Evolutionary conservation across 2,113 vertebrate species (phyloP).

Genomic region (Physeter macrocephalus): DNA sequence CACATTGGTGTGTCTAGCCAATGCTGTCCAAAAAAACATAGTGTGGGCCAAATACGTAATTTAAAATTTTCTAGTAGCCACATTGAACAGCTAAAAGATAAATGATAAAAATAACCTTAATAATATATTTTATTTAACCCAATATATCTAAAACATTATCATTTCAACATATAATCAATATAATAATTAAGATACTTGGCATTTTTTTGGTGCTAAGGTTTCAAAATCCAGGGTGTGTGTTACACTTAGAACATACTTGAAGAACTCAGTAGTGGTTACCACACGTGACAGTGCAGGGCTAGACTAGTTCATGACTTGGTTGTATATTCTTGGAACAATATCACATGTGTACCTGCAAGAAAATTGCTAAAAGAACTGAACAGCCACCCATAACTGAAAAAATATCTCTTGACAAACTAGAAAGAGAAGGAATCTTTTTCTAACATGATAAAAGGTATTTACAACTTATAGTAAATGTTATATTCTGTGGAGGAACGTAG

Average conservation of each 20-base stretch:
- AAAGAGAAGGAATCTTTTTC: background rate
- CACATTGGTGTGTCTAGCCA: background rate
- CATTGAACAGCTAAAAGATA: background rate
- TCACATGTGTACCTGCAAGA: background rate
- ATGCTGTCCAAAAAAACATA: background rate
- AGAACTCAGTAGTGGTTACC: background rate
- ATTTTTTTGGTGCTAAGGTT: background rate
- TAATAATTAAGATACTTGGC: background rate
- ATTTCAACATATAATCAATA: background rate
- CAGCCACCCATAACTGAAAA: background rate
- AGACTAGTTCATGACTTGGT: background rate
- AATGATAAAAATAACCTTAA: background rate
- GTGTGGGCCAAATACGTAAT: background rate
- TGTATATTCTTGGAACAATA: background rate
- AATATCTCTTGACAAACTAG: background rate
- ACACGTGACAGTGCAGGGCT: background rate
- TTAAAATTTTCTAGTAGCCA: background rate
- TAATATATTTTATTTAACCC: background rate
- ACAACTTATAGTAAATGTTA: background rate
- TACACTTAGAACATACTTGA: background rate
- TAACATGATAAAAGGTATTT: background rate
- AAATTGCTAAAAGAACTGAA: background rate
- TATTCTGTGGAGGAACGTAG: background rate
- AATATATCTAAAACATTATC: background rate
- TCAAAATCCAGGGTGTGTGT: background rate